phyloP scores from a whole-genome alignment of 1,140 invertebrate species.

The Camponotus pennsylvanicus region DNA sequence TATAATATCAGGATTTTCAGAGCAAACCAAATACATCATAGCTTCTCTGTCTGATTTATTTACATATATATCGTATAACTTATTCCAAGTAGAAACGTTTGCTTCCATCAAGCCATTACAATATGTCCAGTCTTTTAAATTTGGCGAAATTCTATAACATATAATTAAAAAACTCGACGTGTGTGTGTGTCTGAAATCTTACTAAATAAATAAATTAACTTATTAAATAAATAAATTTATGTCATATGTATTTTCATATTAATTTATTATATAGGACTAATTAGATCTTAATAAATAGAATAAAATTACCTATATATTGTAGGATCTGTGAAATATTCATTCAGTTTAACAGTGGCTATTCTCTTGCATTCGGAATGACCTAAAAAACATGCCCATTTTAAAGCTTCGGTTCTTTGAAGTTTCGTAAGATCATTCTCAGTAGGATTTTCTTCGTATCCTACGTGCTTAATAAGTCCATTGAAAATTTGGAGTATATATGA shows the following conservation, averaged over 20 bases:
- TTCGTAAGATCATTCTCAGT: conserved; percentile 61
- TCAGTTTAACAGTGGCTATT: conserved; percentile 64
- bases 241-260: too few relatives aligned
- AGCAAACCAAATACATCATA: conserved; percentile 44
- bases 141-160: conserved; percentile 9
- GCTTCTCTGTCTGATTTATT: neutral
- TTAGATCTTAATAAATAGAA: neutral
- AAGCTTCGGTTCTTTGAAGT: conserved; percentile 57
- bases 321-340: conserved; percentile 63
- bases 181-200: too few relatives aligned
- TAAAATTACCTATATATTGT: conserved; percentile 52
- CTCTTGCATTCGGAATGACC: conserved; percentile 69
- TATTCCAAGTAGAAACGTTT: conserved; percentile 33
- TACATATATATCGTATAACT: neutral
- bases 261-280: too few relatives aligned
- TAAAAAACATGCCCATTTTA: conserved; percentile 71
- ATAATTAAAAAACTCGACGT: too few relatives aligned
- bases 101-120: conserved; percentile 33
- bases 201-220: too few relatives aligned
- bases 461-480: conserved; percentile 64
- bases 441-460: conserved; percentile 70
- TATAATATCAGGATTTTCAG: conserved; percentile 68
- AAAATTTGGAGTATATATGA: conserved; percentile 69
- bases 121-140: neutral
- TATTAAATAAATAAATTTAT: neutral